Percentiles rank a stretch among this genome's conserved stretches.
phyloP scores from a whole-genome alignment of 1,140 invertebrate genomes.

The Brachionus koreanus region DNA sequence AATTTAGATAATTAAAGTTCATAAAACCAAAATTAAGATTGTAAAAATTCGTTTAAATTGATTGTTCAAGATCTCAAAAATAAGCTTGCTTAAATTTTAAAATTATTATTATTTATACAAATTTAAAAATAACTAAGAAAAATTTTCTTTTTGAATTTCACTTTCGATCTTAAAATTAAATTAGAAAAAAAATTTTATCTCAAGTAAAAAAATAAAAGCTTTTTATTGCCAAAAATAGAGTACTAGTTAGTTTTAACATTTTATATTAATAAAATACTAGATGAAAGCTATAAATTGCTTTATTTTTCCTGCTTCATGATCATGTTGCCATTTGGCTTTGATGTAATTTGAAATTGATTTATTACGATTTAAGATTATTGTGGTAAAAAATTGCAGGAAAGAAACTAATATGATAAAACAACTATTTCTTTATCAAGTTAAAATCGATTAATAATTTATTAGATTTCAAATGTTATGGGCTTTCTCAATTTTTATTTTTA shows the following conservation, averaged over 20 bases:
- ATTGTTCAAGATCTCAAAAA: too few species aligned
- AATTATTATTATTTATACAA: neutral
- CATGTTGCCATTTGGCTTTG: neutral
- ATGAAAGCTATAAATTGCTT: neutral
- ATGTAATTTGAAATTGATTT: slow-evolving; percentile 29
- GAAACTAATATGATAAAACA: neutral
- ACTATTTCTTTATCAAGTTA: neutral
- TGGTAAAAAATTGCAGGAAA: neutral
- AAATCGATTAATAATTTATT: slow-evolving; percentile 39
- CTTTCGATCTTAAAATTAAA: too few species aligned
- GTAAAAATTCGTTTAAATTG: too few species aligned
- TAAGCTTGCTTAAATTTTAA: too few species aligned
- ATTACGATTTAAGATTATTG: slow-evolving; percentile 13
- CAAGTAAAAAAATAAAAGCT: too few species aligned
- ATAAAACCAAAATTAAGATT: too few species aligned
- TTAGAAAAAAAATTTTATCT: neutral
- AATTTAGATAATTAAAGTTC: too few species aligned
- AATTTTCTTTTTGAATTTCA: neutral
- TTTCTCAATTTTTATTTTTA: slow-evolving; percentile 14
- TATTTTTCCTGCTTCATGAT: neutral
- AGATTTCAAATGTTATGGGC: slow-evolving; percentile 25
- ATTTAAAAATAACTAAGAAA: neutral
- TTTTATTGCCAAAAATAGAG: neutral
- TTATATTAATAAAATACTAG: neutral
- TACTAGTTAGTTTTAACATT: neutral